phyloP scores from a whole-genome alignment of 2,113 vertebrate species.

The Nannobrachium achirus region DNA sequence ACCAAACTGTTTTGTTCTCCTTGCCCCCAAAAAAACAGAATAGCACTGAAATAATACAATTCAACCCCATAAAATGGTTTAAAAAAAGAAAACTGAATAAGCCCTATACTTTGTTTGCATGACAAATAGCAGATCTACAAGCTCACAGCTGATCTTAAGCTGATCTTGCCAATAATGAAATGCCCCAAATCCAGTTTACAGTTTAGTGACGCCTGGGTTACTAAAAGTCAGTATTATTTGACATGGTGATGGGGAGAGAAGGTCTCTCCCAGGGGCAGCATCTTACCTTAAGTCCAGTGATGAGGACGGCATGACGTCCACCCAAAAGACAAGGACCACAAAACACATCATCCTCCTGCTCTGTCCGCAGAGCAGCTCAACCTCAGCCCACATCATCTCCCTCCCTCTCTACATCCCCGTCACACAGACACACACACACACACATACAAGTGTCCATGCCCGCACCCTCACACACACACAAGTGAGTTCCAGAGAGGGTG shows the following conservation, averaged over 20 bases:
- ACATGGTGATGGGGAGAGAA: no score
- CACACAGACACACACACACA: neutral
- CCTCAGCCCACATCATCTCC: neutral
- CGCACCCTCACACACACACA: neutral
- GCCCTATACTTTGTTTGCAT: no score
- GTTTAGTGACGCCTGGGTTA: no score
- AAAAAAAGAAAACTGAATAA: no score
- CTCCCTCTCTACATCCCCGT: neutral
- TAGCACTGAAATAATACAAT: neutral
- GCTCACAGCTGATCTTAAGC: no score
- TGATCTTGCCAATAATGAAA: no score
- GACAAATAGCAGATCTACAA: no score
- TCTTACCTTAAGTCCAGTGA: constrained; percentile 59
- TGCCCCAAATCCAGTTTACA: no score
- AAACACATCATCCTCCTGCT: neutral
- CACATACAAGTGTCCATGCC: neutral
- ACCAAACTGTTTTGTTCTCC: neutral
- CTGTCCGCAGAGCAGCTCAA: constrained; percentile 6
- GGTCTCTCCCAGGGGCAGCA: neutral
- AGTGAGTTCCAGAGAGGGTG: neutral
- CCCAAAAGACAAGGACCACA: neutral
- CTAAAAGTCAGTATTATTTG: no score
- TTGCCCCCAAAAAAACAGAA: neutral
- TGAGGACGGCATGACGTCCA: constrained; percentile 4
- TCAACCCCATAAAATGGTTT: no score